Evolutionary conservation across 2,797 vertebrate genomes (phyloP), one percentile per base, ranked within the genome.

Genomic region (Oreortyx pictus): DNA sequence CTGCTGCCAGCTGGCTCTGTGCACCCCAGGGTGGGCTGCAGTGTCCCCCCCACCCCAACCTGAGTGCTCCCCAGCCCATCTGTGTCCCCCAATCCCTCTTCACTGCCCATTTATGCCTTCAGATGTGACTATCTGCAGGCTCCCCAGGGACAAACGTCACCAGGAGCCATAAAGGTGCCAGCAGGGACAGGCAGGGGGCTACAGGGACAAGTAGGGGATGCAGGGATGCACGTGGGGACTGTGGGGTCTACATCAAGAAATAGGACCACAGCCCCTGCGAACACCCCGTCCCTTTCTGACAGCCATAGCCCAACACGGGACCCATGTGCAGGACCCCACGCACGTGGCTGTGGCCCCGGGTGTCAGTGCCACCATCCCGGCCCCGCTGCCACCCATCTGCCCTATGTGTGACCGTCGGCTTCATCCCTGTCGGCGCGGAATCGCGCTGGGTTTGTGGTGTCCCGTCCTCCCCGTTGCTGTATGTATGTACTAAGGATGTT

Each of bases 401-500:
- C 11, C 33, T 11, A 1, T 5, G 2, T 2, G 37, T 3, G 37
- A 37, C 35, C 29, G 0, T 14, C 4, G 3, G 47, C 70, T 27
- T 20, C 41, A 52, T 33, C 46, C 24, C 31, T 37, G 41, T 4
- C 37, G 7, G 14, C 0, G 7, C 73, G 46, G 49, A 35, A 46
- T 27, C 29, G 47, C 4, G 4, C 68, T 0, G 11, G 80, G 64
- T n/a, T 14, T 2, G 37, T 18, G 5, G 33, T 25, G 46, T 22
- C 60, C 65, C 4, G 5, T 46, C 35, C 59, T 41, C 41, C 47
- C 41, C 29, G 0, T 27, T 6, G 1, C 84, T 83, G 75, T 91
- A 88, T 49, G 56, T 86, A 84, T 83, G 93, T 94, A 93, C 89
- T 6, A 64, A 94, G 92, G 92, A 88, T 88, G 89, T 80, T 79